phyloP scores from a whole-genome alignment of 2,888 invertebrate genomes.

The Ommatoiulus sabulosus region DNA sequence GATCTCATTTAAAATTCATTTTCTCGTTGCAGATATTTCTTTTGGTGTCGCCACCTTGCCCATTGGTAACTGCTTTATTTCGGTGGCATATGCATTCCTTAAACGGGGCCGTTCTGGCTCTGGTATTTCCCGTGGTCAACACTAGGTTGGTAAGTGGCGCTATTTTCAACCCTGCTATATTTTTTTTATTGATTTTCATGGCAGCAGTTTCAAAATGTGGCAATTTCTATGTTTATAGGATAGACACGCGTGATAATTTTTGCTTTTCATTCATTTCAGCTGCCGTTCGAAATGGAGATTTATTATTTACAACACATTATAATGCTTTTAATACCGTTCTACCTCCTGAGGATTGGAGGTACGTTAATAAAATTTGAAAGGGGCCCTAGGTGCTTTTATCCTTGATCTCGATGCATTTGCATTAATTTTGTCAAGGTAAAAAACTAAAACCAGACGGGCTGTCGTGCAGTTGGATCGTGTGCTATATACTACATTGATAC shows the following conservation, averaged over 20 bases:
- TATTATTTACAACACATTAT: constrained; percentile 97
- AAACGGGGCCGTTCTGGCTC: constrained; percentile 93
- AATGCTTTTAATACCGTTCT: constrained; percentile 95
- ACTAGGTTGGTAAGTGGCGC: constrained; percentile 81
- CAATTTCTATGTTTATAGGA: neutral
- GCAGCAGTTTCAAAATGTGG: neutral
- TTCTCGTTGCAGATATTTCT: constrained; percentile 82
- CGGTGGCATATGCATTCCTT: constrained; percentile 92
- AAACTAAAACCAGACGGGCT: neutral
- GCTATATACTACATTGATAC: too few species aligned
- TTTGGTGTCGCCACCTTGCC: constrained; percentile 86
- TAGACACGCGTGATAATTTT: neutral
- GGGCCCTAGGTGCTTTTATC: neutral
- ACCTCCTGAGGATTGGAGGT: constrained; percentile 89
- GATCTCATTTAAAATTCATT: constrained; percentile 4
- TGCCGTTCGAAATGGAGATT: constrained; percentile 90
- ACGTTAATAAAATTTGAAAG: constrained; percentile 64
- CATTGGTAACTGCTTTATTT: constrained; percentile 83
- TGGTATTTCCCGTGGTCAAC: constrained; percentile 94
- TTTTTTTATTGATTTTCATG: neutral
- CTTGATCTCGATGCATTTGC: constrained; percentile 10
- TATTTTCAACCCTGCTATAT: neutral
- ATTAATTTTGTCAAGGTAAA: constrained; percentile 25
- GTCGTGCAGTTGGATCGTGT: neutral
- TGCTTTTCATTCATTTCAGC: constrained; percentile 71